Conservation (phyloP, 2,888 invertebrate genomes). For the Candidula unifasciata region DNA sequence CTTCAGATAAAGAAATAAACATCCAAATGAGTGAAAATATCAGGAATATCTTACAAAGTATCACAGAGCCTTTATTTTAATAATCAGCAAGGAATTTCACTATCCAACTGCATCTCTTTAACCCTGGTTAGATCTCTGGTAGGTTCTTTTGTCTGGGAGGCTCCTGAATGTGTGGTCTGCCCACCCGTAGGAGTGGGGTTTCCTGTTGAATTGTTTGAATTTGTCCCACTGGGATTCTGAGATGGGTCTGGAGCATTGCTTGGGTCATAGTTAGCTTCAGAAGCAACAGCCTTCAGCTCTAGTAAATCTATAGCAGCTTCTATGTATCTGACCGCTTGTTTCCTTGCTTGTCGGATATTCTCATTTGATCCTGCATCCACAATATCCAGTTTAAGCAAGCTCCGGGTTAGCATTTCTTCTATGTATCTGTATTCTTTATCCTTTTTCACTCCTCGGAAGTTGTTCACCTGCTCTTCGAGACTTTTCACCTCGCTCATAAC, state of each 20-base stretch:
- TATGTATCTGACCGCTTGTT: constrained; percentile 91
- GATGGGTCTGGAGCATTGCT: not conserved
- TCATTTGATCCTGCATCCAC: constrained; percentile 95
- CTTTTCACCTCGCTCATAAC: constrained; percentile 69
- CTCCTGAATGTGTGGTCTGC: not conserved
- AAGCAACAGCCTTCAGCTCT: constrained; percentile 80
- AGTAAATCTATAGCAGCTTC: constrained; percentile 90
- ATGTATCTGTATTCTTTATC: constrained; percentile 91
- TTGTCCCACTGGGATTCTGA: constrained; percentile 3
- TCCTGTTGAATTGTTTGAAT: constrained; percentile 35
- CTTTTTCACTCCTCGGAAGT: constrained; percentile 71
- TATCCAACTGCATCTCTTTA: constrained; percentile 71
- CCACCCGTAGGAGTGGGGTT: not conserved
- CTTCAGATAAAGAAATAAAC: not conserved
- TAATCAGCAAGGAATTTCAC: constrained; percentile 68
- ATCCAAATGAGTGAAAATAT: not conserved
- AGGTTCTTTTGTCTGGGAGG: not conserved
- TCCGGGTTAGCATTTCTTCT: constrained; percentile 96
- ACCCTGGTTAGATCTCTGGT: constrained; percentile 59
- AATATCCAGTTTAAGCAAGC: constrained; percentile 90
- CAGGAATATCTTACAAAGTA: constrained; percentile 13
- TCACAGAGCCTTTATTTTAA: constrained; percentile 11
- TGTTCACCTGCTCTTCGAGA: constrained; percentile 68
- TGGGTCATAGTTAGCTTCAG: constrained; percentile 14
- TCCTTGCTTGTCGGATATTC: constrained; percentile 89